phyloP scores from a whole-genome alignment of 2,797 vertebrate genomes.

The Borostomias antarcticus region DNA sequence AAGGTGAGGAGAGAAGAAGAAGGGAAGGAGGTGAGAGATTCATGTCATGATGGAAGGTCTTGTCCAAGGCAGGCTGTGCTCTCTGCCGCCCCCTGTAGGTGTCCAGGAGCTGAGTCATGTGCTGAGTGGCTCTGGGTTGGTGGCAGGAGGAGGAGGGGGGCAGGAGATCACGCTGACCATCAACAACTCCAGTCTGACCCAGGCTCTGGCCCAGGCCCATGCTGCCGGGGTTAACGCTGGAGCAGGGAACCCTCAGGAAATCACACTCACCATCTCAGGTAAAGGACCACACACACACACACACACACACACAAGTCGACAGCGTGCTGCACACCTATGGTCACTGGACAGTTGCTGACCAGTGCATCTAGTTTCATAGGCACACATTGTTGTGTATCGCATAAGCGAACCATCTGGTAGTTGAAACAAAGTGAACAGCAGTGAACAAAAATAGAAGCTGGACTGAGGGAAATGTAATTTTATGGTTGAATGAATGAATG shows the following conservation, averaged over 20 bases:
- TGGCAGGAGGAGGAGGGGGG: conserved; percentile 75
- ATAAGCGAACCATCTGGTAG: too few relatives aligned
- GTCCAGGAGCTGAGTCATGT: conserved; percentile 91
- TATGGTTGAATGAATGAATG: too few relatives aligned
- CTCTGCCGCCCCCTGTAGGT: conserved; percentile 65
- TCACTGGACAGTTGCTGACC: too few relatives aligned
- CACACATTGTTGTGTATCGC: too few relatives aligned
- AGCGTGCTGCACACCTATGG: too few relatives aligned
- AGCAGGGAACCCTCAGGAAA: conserved; percentile 87
- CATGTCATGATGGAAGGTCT: not conserved
- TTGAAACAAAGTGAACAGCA: too few relatives aligned
- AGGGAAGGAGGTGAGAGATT: not conserved
- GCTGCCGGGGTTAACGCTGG: conserved; percentile 69
- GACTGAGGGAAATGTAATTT: too few relatives aligned
- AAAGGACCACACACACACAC: conserved; percentile 15
- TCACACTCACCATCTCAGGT: conserved; percentile 98
- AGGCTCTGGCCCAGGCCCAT: conserved; percentile 86
- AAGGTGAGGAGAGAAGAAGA: not conserved
- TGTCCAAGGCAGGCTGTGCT: not conserved
- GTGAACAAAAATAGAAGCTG: too few relatives aligned
- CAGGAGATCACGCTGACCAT: conserved; percentile 97
- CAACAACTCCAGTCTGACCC: conserved; percentile 93
- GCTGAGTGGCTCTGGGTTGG: conserved; percentile 83
- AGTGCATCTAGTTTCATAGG: too few relatives aligned
- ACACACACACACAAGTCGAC: not conserved